A percentile compares a stretch with the other conserved stretches of the same genome.
These are phyloP conservation scores for Paedocypris sp. DNA, from an alignment of 2,113 vertebrate genomes.

Conservation along the genomic window DNA sequence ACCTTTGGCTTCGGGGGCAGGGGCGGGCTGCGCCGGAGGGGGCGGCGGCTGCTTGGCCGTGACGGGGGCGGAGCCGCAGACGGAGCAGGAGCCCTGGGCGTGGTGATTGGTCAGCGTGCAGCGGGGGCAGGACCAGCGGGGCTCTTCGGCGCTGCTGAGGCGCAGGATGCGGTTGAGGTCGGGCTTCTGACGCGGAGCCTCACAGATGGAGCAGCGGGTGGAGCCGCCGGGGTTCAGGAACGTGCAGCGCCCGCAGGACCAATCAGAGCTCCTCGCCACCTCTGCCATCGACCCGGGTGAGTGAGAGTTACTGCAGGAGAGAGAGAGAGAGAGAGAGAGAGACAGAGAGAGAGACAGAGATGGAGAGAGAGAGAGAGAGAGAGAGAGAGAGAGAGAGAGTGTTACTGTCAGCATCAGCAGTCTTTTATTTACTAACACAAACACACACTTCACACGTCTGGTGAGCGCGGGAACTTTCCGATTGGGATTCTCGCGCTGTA, in stretches of 20 bases:
- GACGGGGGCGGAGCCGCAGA: slow-evolving; percentile 57
- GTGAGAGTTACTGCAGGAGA: slow-evolving; percentile 73
- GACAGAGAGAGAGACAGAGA: too few species aligned
- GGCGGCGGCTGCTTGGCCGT: slow-evolving; percentile 43
- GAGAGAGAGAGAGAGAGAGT: too few species aligned
- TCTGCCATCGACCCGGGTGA: slow-evolving; percentile 78
- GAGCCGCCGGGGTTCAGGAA: slow-evolving; percentile 80
- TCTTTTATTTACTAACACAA: too few species aligned
- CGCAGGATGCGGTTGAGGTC: slow-evolving; percentile 93
- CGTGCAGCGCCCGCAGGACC: slow-evolving; percentile 94
- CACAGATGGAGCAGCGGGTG: slow-evolving; percentile 92
- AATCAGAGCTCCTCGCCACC: slow-evolving; percentile 67
- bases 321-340: slow-evolving; percentile 36
- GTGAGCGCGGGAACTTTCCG: too few species aligned
- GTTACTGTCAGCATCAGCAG: too few species aligned
- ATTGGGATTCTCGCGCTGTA: too few species aligned
- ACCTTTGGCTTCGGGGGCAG: slow-evolving; percentile 69
- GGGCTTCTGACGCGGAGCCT: slow-evolving; percentile 88
- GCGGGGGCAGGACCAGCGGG: slow-evolving; percentile 85
- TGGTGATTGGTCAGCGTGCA: slow-evolving; percentile 90
- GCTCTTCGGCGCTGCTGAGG: slow-evolving; percentile 83
- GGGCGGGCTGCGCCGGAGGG: slow-evolving; percentile 40
- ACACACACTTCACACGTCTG: too few species aligned
- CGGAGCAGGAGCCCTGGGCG: slow-evolving; percentile 75
- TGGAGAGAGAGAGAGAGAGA: too few species aligned